Conservation (phyloP, 2,888 invertebrate species). For the Drosophila nigricruria region DNA sequence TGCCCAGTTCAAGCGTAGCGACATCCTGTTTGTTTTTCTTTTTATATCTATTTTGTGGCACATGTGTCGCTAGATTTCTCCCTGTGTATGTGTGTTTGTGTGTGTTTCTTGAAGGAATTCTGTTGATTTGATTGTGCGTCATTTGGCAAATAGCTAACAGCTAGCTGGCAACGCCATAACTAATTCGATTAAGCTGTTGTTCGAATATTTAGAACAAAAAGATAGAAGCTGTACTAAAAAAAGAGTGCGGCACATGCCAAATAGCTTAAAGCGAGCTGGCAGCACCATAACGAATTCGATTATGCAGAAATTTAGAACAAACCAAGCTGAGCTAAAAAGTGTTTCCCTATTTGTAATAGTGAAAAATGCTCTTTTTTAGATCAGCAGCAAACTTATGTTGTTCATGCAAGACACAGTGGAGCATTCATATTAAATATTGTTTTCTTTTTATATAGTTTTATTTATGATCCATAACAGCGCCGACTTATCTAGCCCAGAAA, state of each 20-base stretch:
- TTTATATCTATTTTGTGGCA: constrained; percentile 46
- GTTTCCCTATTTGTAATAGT: background rate
- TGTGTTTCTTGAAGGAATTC: constrained; percentile 8
- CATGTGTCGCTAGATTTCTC: constrained; percentile 44
- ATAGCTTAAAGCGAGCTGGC: background rate
- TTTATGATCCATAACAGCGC: constrained; percentile 20
- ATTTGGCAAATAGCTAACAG: constrained; percentile 62
- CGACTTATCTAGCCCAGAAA: constrained; percentile 58
- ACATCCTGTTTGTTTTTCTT: constrained; percentile 76
- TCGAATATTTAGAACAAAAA: constrained; percentile 1
- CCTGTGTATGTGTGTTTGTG: constrained; percentile 6
- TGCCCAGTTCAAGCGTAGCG: constrained; percentile 62
- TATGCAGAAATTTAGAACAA: background rate
- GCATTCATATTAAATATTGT: background rate
- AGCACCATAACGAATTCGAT: background rate
- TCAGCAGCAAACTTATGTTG: too few relatives aligned
- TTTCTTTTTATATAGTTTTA: background rate
- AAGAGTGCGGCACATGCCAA: background rate
- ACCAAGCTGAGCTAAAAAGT: background rate
- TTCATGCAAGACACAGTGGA: too few relatives aligned
- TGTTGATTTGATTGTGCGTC: constrained; percentile 46
- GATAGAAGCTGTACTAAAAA: background rate
- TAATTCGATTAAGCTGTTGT: constrained; percentile 38
- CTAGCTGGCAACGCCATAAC: constrained; percentile 45
- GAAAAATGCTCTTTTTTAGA: background rate